phyloP scores from a whole-genome alignment of 2,113 vertebrate genomes.

The Campylorhamphus procurvoides region DNA sequence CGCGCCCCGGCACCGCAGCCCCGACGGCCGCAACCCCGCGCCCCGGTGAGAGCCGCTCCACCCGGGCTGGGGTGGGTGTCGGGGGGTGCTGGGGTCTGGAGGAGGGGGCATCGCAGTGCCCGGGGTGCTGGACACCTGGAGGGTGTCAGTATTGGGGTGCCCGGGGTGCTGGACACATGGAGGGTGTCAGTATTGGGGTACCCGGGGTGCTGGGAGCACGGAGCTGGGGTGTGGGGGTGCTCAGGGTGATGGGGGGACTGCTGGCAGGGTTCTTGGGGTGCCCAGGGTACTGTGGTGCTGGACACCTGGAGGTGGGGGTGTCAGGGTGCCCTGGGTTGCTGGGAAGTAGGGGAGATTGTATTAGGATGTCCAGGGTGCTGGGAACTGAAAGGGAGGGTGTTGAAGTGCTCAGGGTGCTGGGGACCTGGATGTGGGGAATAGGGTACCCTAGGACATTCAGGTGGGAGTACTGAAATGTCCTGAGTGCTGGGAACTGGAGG shows the following conservation, averaged over 20 bases:
- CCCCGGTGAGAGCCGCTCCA: neutral
- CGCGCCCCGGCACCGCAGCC: slow-evolving; percentile 10
- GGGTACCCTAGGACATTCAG: neutral
- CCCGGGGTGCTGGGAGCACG: neutral
- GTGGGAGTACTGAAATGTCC: neutral
- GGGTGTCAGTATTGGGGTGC: neutral
- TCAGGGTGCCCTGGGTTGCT: neutral
- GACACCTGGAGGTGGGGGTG: neutral
- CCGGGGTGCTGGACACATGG: neutral
- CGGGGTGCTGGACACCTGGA: neutral
- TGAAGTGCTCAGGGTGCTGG: neutral
- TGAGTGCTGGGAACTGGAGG: neutral
- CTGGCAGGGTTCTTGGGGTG: neutral
- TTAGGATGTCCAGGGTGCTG: neutral
- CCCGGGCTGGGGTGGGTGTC: neutral
- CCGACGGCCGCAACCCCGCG: slow-evolving; percentile 5
- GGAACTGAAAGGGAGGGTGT: neutral
- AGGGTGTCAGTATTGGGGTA: neutral
- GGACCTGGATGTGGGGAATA: no score
- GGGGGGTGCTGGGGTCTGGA: neutral
- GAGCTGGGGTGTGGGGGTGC: neutral
- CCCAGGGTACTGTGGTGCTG: neutral
- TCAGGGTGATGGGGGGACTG: neutral
- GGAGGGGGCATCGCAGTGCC: neutral
- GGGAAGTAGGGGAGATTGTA: neutral